Evolutionary conservation across 2,888 invertebrate genomes (phyloP).

Genomic region (Phorcus lineatus): DNA sequence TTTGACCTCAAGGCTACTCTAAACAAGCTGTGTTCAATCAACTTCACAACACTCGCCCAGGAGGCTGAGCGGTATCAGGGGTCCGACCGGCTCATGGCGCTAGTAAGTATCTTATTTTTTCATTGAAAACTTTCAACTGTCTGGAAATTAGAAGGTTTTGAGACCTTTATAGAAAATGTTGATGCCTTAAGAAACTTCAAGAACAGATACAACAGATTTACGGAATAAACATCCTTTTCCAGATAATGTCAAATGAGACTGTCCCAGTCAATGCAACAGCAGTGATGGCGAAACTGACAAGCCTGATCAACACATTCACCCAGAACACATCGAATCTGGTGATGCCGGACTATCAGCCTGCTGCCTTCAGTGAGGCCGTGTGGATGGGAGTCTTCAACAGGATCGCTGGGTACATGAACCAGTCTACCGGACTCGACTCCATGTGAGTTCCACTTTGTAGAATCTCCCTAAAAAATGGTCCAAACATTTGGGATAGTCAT

Average conservation of each 20-base stretch:
- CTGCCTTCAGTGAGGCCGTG: slow-evolving; percentile 17
- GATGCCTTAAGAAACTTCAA: too few species aligned
- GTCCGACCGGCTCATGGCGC: slow-evolving; percentile 19
- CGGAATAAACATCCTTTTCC: background rate
- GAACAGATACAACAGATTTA: too few species aligned
- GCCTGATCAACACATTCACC: background rate
- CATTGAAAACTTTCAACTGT: background rate
- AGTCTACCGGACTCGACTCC: background rate
- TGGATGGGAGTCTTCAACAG: slow-evolving; percentile 26
- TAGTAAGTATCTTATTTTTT: slow-evolving; percentile 30
- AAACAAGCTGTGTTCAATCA: slow-evolving; percentile 42
- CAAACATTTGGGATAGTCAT: too few species aligned
- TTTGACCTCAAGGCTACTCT: slow-evolving; percentile 40
- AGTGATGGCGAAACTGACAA: background rate
- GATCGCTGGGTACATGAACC: slow-evolving; percentile 18
- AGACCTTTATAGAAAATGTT: too few species aligned
- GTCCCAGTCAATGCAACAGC: slow-evolving; percentile 24
- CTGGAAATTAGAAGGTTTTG: background rate
- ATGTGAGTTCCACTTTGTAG: background rate
- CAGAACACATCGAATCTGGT: background rate
- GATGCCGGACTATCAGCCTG: background rate
- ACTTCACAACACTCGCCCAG: slow-evolving; percentile 39
- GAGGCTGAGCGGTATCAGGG: slow-evolving; percentile 38
- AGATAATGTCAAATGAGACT: slow-evolving; percentile 5
- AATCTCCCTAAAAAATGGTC: background rate